Conservation (phyloP, 2,888 invertebrate species). For the Zaprionus obscuricornis region DNA sequence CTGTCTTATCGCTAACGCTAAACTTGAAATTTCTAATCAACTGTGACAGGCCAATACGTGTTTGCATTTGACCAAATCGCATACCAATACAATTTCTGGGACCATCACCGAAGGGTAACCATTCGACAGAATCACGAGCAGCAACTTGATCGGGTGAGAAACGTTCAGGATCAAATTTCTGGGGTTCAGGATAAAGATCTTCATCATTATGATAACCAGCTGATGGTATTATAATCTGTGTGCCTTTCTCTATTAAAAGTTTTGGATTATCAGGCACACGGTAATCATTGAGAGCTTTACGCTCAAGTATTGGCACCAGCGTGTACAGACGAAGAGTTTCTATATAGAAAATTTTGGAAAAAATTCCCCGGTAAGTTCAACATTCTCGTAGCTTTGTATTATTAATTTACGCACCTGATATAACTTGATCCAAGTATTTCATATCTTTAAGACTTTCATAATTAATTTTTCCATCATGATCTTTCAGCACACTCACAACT, state of each 20-base stretch:
- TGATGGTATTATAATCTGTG: conserved; percentile 54
- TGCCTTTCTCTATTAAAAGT: conserved; percentile 83
- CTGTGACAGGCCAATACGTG: conserved; percentile 59
- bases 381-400: no score
- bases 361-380: no score
- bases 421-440: no score
- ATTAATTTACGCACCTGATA: no score
- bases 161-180: conserved; percentile 86
- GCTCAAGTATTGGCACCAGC: conserved; percentile 84
- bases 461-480: no score
- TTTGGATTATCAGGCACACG: conserved; percentile 84
- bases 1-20: no score
- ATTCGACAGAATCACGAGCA: no score
- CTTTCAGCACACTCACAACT: no score
- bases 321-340: no score
- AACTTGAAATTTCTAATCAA: no score
- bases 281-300: conserved; percentile 84
- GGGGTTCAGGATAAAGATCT: conserved; percentile 84
- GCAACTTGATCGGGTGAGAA: conserved; percentile 85
- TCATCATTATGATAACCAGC: conserved; percentile 85
- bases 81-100: conserved; percentile 76
- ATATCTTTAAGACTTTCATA: no score
- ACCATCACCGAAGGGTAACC: no score
- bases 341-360: conserved; percentile 19
- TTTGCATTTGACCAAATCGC: conserved; percentile 76